Base-by-base conservation (phyloP, 1,140 invertebrate genomes). In the Drosophila nannoptera region DNA sequence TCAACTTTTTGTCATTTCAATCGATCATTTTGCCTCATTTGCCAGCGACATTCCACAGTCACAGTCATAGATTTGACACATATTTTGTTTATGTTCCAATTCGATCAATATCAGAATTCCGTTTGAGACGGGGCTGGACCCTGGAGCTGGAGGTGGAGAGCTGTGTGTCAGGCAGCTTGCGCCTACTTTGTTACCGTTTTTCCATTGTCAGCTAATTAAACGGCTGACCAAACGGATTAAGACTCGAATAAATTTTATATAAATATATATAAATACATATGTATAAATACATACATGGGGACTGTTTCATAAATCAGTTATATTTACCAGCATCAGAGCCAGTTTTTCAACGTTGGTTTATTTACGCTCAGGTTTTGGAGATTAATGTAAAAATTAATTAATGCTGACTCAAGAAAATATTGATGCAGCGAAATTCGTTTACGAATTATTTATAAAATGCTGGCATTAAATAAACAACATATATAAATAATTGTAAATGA, bases 201-300 rank as follows among this genome's bases (percentile, higher is more conserved):
- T 52, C 54, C 38, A 70, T 84, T 83, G 78, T 84, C 48, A 61
- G 62, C 65, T 49, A 84, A 83, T 83, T 84, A 84, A 78, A 83
- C 73, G 78, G 69, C 69, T 83, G 75, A 84, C 78, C 76, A 75
- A 84, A 78, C 55, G 36, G 67, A 65, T 74, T 71, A 71, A 50
- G 45, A 43, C 32, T 29, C 8, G 45, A 66, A 31, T 38, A 55
- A 2, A 31, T 59, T 69, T 64, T 64, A 22, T 11, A 9, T 40
- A 52, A n/a, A 52, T 5, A 32, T 7, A 7, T 14, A 14, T 12
- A 7, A 0, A 7, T 4, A 36, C 4, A 36, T 36, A 43, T 5
- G 4, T 4, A 40, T 40, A 9, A n/a, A 11, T 42, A 42, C 14
- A 43, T 43, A 43, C 12, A 43, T 43, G 4, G 12, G 2, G n/a